Evolutionary conservation across 2,888 invertebrate genomes (phyloP).

Genomic region (Chrysolina americana): DNA sequence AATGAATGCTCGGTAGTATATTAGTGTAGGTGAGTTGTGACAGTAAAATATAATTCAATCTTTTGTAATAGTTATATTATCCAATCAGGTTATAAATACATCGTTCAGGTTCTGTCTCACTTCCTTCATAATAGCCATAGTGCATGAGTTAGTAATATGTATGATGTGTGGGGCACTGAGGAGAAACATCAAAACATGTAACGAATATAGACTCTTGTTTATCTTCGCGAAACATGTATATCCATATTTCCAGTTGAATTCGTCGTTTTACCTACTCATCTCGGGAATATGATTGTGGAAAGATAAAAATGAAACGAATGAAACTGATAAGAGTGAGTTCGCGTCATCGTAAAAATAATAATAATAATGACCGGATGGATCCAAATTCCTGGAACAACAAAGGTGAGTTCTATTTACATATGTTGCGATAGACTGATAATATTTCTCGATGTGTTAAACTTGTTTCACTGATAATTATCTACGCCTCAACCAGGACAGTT

Average conservation of each 20-base stretch:
- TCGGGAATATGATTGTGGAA: constrained; percentile 28
- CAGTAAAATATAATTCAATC: not conserved
- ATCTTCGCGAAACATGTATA: constrained; percentile 32
- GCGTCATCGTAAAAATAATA: constrained; percentile 52
- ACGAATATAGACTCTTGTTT: constrained; percentile 47
- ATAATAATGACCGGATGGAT: constrained; percentile 27
- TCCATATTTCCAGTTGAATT: constrained; percentile 31
- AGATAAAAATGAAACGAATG: constrained; percentile 49
- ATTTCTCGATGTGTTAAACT: not conserved
- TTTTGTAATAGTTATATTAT: not conserved
- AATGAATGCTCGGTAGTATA: not conserved
- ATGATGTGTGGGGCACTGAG: constrained; percentile 20
- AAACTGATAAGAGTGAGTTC: constrained; percentile 59
- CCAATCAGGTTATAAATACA: not conserved
- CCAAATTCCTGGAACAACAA: constrained; percentile 41
- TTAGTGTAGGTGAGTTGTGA: not conserved
- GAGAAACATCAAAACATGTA: constrained; percentile 38
- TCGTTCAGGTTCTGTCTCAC: not conserved
- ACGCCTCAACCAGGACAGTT: too few relatives aligned
- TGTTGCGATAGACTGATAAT: not conserved
- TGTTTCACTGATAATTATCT: too few relatives aligned
- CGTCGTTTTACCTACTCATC: constrained; percentile 8
- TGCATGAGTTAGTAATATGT: constrained; percentile 20
- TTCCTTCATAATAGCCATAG: not conserved
- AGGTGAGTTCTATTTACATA: constrained; percentile 31